A percentile compares a stretch with the other conserved stretches of the same genome.
Conservation (phyloP, 2,797 vertebrate species). For the Benthosema pterotum region DNA sequence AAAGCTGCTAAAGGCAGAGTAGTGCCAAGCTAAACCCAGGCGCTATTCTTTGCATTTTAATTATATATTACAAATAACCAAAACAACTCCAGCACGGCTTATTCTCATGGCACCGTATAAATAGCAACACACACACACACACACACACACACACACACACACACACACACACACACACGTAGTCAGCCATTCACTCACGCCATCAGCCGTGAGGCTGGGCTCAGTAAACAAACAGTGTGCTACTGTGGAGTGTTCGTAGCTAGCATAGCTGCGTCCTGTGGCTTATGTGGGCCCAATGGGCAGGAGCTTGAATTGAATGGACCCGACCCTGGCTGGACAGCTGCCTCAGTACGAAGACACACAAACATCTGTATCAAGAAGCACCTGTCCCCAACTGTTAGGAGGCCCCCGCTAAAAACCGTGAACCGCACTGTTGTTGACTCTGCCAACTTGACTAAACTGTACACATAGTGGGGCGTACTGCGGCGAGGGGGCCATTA, state of each 20-base stretch:
- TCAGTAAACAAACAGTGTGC: conserved; percentile 67
- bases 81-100: conserved; percentile 39
- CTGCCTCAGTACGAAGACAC: conserved; percentile 61
- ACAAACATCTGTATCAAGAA: conserved; percentile 51
- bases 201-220: conserved; percentile 45
- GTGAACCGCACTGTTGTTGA: conserved; percentile 56
- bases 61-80: conserved; percentile 32
- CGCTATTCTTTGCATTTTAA: conserved; percentile 41
- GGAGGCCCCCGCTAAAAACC: conserved; percentile 45
- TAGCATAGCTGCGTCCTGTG: conserved; percentile 55
- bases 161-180: not conserved
- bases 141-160: too few species aligned
- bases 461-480: not conserved
- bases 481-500: too few species aligned
- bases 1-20: conserved; percentile 25
- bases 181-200: conserved; percentile 29
- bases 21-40: conserved; percentile 47
- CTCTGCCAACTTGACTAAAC: conserved; percentile 37
- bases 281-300: conserved; percentile 68
- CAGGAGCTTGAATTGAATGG: conserved; percentile 52
- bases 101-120: conserved; percentile 32
- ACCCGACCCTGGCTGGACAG: conserved; percentile 61
- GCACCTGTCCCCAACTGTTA: conserved; percentile 61
- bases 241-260: conserved; percentile 46
- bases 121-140: not conserved